Percentiles rank a stretch among this genome's conserved stretches.
Evolutionary conservation across 1,140 invertebrate species (phyloP).

Genomic region (Paramacrobiotus metropolitanus): DNA sequence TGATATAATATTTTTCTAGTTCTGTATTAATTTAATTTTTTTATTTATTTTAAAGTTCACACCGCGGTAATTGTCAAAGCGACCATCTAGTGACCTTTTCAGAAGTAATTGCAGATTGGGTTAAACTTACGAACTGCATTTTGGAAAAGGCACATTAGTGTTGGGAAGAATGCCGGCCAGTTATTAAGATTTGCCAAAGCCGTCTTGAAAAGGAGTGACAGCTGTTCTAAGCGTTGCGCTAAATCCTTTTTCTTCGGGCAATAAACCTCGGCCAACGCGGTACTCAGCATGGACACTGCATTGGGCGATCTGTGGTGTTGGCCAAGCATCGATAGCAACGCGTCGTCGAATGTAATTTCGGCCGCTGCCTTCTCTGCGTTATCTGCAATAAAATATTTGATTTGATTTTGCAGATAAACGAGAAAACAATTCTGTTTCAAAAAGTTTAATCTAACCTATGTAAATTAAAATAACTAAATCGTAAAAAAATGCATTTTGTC

Average conservation of each 20-base stretch:
- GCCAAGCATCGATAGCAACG: background rate
- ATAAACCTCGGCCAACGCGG: background rate
- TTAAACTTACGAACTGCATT: background rate
- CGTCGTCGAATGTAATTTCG: background rate
- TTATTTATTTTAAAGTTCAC: too few relatives aligned
- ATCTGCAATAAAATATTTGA: slow-evolving; percentile 4
- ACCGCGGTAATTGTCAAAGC: too few relatives aligned
- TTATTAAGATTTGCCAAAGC: background rate
- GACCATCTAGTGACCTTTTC: too few relatives aligned
- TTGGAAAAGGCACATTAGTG: background rate
- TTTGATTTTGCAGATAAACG: too few relatives aligned
- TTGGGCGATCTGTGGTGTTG: background rate
- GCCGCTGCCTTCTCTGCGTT: background rate
- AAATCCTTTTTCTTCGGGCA: background rate
- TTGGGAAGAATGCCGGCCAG: background rate
- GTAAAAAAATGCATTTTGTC: too few relatives aligned
- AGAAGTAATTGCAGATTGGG: too few relatives aligned
- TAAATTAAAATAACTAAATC: too few relatives aligned
- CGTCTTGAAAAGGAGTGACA: background rate
- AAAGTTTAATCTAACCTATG: too few relatives aligned
- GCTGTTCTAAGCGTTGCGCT: background rate
- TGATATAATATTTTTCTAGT: too few relatives aligned
- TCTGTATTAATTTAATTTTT: too few relatives aligned
- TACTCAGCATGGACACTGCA: background rate
- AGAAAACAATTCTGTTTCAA: too few relatives aligned